Percentiles rank a stretch among this genome's conserved stretches.
These are phyloP conservation scores for Oncorhynchus nerka DNA, from an alignment of 2,113 vertebrate species.

Conservation along the genomic window DNA sequence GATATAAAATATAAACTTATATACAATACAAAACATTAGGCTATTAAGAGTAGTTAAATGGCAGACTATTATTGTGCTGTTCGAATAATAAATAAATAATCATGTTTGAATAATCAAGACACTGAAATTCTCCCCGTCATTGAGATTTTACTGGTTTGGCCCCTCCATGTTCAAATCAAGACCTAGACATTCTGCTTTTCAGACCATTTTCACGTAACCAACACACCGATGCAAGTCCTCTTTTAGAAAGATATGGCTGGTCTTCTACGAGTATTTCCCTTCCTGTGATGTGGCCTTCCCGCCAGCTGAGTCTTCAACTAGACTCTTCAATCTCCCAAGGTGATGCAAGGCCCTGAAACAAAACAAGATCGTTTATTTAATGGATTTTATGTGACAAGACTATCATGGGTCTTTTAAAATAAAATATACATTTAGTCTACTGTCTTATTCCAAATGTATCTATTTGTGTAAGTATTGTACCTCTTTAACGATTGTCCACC, in stretches of 20 bases:
- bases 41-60: no score
- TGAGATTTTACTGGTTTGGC: no score
- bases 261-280: not conserved
- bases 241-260: no score
- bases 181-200: not conserved
- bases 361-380: not conserved
- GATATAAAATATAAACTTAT: no score
- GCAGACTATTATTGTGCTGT: no score
- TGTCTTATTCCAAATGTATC: no score
- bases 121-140: not conserved
- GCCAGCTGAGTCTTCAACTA: constrained; percentile 62
- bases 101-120: not conserved
- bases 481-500: constrained; percentile 70
- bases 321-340: constrained; percentile 73
- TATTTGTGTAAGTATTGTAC: constrained; percentile 45
- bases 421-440: no score
- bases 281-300: constrained; percentile 32
- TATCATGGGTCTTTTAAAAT: not conserved
- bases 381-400: not conserved
- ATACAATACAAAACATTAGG: no score
- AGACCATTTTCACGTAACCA: not conserved
- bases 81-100: no score
- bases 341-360: constrained; percentile 71
- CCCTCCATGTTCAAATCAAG: not conserved
- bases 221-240: not conserved